phyloP scores from a whole-genome alignment of 2,113 vertebrate genomes.

The Chlorodrepanis virens region DNA sequence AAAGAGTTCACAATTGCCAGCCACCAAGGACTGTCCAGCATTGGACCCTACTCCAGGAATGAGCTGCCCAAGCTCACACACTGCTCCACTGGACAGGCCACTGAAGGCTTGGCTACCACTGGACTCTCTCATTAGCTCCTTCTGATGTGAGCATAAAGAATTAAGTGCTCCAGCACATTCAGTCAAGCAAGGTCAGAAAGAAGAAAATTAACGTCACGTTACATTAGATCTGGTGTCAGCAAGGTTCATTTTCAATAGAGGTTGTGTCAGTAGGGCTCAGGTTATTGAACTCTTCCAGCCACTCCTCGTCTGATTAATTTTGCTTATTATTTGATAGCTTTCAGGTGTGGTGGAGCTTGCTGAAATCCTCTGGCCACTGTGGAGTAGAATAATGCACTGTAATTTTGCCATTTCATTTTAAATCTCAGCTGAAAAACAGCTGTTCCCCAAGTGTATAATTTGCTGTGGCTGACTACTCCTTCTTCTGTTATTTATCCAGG shows the following conservation, averaged over 20 bases:
- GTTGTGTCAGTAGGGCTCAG: not conserved
- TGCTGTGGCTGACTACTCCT: not conserved
- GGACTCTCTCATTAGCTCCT: not conserved
- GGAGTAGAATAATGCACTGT: not conserved
- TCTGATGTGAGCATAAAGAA: not conserved
- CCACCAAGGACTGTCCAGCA: not conserved
- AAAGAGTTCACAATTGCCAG: not conserved
- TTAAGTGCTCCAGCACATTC: not conserved
- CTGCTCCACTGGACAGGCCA: not conserved
- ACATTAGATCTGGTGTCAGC: not conserved
- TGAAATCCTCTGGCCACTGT: not conserved
- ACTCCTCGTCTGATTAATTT: not conserved
- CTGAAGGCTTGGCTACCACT: not conserved
- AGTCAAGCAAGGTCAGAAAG: not conserved
- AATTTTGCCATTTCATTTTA: not conserved
- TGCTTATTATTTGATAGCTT: not conserved
- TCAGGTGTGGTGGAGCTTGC: not conserved
- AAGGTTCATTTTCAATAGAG: not conserved
- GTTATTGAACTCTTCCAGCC: not conserved
- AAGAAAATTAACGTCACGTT: not conserved
- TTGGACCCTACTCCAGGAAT: not conserved
- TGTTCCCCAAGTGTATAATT: not conserved
- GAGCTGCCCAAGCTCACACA: not conserved
- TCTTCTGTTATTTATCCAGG: slow-evolving; percentile 22
- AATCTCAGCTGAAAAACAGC: slow-evolving; percentile 7